These are phyloP conservation scores for Torymus auratus DNA, from an alignment of 2,888 invertebrate species.

Conservation along the genomic window DNA sequence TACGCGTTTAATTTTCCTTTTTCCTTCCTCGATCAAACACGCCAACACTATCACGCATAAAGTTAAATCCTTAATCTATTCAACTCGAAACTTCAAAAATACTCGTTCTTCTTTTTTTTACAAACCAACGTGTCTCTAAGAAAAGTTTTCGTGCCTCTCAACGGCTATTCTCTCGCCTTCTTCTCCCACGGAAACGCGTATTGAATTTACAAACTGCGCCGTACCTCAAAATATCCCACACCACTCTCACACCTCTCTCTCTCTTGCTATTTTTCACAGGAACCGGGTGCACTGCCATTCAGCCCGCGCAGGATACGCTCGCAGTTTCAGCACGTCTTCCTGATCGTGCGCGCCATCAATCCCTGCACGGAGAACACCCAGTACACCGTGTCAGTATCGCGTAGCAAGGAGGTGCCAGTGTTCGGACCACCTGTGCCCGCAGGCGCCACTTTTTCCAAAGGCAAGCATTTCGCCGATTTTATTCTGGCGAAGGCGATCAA, in stretches of 20 bases:
- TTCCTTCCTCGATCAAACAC: no score
- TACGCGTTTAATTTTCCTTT: no score
- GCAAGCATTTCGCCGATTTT: slow-evolving; percentile 96
- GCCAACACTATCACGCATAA: no score
- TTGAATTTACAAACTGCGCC: no score
- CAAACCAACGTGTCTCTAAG: no score
- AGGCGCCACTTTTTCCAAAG: slow-evolving; percentile 91
- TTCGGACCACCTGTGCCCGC: slow-evolving; percentile 97
- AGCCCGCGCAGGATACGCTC: slow-evolving; percentile 96
- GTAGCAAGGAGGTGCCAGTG: slow-evolving; percentile 95
- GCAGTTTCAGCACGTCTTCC: slow-evolving; percentile 98
- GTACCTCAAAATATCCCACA: not conserved
- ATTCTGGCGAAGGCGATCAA: slow-evolving; percentile 96
- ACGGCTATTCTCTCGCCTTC: no score
- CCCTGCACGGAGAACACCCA: slow-evolving; percentile 94
- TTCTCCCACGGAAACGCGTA: no score
- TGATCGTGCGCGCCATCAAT: slow-evolving; percentile 91
- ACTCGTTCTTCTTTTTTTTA: no score
- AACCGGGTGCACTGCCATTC: slow-evolving; percentile 94
- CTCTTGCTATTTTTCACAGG: slow-evolving; percentile 77
- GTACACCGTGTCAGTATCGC: slow-evolving; percentile 86
- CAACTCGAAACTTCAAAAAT: no score
- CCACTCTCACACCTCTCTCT: slow-evolving; percentile 6
- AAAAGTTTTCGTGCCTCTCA: no score
- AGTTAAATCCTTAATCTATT: no score